phyloP scores from a whole-genome alignment of 2,113 vertebrate species.

The Rhinolophus ferrumequinum region DNA sequence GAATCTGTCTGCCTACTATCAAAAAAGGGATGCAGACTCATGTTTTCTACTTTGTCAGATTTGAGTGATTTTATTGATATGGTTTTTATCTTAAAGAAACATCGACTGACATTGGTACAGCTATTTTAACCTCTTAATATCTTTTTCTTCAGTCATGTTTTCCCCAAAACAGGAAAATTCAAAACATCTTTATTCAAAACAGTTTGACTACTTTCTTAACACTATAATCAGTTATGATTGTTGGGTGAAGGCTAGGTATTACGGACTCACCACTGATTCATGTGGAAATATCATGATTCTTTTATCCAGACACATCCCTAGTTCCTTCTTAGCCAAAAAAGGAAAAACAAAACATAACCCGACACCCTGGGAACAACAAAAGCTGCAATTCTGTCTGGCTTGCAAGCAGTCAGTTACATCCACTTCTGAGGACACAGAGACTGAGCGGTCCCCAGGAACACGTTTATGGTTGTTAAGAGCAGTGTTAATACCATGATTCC shows the following conservation, averaged over 20 bases:
- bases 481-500: not conserved
- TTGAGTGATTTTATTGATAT: not conserved
- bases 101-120: not conserved
- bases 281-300: not conserved
- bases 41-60: not conserved
- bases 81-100: not conserved
- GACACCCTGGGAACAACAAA: not conserved
- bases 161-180: not conserved
- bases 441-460: not conserved
- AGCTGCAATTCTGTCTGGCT: conserved; percentile 45
- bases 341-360: not conserved
- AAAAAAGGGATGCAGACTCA: not conserved
- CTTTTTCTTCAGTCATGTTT: not conserved
- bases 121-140: not conserved
- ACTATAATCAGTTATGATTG: not conserved
- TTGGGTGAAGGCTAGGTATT: not conserved
- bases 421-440: not conserved
- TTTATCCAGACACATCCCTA: not conserved
- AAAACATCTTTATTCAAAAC: not conserved
- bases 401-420: not conserved
- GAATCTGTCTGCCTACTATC: not conserved
- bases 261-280: not conserved
- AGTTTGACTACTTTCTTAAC: not conserved
- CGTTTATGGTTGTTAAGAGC: not conserved
- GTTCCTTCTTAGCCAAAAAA: conserved; percentile 33